Conservation (phyloP, 1,140 invertebrate species). For the Drosophila saltans region DNA sequence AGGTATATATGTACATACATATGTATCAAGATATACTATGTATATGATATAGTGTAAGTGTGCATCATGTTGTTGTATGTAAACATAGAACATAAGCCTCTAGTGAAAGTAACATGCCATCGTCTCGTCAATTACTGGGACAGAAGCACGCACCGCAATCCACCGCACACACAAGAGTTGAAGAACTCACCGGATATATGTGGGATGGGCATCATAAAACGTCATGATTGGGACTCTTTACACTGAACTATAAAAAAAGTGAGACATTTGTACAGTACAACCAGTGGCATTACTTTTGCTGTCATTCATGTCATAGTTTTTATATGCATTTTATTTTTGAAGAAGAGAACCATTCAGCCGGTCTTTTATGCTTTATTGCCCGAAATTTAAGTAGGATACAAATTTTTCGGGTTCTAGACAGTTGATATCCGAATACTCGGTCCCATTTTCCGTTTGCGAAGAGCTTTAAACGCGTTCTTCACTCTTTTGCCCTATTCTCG, state of each 20-base stretch:
- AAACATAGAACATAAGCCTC: neutral
- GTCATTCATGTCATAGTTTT: neutral
- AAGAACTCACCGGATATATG: slow-evolving; percentile 6
- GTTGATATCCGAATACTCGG: too few relatives aligned
- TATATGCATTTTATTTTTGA: too few relatives aligned
- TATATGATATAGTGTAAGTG: neutral
- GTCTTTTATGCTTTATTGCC: too few relatives aligned
- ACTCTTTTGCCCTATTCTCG: too few relatives aligned
- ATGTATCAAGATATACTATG: neutral
- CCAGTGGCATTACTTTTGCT: neutral
- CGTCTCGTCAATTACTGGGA: slow-evolving; percentile 29
- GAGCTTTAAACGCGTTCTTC: too few relatives aligned
- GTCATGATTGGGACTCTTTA: slow-evolving; percentile 6
- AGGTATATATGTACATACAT: neutral
- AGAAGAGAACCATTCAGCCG: too few relatives aligned
- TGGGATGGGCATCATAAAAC: slow-evolving; percentile 5
- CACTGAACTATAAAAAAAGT: neutral
- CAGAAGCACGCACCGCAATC: slow-evolving; percentile 11
- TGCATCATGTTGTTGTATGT: slow-evolving; percentile 6
- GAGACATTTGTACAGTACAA: neutral
- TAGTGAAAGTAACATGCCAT: slow-evolving; percentile 7
- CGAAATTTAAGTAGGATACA: too few relatives aligned
- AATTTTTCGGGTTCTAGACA: too few relatives aligned
- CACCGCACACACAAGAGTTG: neutral
- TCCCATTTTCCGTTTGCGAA: too few relatives aligned